Evolutionary conservation across 2,113 vertebrate genomes (phyloP).

Genomic region (Gasterosteus nipponicus): DNA sequence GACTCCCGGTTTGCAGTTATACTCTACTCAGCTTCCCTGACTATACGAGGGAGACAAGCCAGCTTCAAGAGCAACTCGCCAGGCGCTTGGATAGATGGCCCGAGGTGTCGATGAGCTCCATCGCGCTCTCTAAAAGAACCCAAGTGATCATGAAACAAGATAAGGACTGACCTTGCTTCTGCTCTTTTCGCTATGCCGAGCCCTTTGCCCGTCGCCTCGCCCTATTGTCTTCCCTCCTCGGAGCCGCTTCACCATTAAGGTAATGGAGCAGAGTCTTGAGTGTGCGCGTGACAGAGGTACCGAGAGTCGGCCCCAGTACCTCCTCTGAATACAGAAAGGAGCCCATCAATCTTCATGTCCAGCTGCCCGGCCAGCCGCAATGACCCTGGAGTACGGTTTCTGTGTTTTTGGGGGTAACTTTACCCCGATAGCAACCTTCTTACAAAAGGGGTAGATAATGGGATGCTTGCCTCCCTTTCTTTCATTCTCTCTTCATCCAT

Average conservation of each 20-base stretch:
- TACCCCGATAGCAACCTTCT: constrained; percentile 29
- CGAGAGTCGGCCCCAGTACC: constrained; percentile 41
- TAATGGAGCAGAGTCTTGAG: constrained; percentile 55
- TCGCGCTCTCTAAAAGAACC: constrained; percentile 41
- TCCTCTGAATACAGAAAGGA: constrained; percentile 61
- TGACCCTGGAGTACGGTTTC: constrained; percentile 28
- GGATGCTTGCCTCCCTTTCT: constrained; percentile 27
- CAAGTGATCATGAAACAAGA: constrained; percentile 56
- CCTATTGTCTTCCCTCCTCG: constrained; percentile 24
- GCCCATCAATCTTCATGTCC: constrained; percentile 60
- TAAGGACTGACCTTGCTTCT: constrained; percentile 51
- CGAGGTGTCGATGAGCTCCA: constrained; percentile 30
- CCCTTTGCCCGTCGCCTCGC: constrained; percentile 36
- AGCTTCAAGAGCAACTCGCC: constrained; percentile 45
- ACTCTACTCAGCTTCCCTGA: constrained; percentile 12
- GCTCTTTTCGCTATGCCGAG: constrained; percentile 15
- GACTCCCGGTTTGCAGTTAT: not conserved
- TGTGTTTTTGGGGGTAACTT: constrained; percentile 8
- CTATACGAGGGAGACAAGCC: constrained; percentile 19
- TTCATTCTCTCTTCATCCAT: constrained; percentile 6
- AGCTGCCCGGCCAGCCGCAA: constrained; percentile 42
- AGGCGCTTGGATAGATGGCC: constrained; percentile 42
- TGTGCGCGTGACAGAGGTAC: constrained; percentile 44
- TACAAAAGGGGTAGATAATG: constrained; percentile 49
- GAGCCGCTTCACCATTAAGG: constrained; percentile 60